Evolutionary conservation across 1,140 invertebrate genomes (phyloP).

Genomic region (Anoplolepis gracilipes): DNA sequence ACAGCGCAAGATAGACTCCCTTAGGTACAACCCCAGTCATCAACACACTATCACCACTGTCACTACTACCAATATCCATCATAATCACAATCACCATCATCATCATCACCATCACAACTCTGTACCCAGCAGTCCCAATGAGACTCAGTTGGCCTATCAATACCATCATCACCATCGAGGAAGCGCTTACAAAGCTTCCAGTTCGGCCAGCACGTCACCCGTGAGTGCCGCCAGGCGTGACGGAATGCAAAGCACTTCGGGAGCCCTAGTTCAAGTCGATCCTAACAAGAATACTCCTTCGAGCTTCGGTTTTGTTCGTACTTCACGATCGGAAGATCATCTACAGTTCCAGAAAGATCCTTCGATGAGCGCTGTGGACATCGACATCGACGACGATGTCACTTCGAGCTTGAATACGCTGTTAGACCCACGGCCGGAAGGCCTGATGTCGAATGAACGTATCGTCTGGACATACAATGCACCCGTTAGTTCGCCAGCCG

Average conservation of each 20-base stretch:
- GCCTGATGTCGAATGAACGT: slow-evolving; percentile 87
- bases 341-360: slow-evolving; percentile 92
- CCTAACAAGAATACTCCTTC: slow-evolving; percentile 59
- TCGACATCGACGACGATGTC: slow-evolving; percentile 96
- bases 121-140: slow-evolving; percentile 93
- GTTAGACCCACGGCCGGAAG: slow-evolving; percentile 92
- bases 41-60: slow-evolving; percentile 75
- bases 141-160: slow-evolving; percentile 85
- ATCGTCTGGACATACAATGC: slow-evolving; percentile 97
- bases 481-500: slow-evolving; percentile 87
- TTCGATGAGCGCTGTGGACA: slow-evolving; percentile 92
- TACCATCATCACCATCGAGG: slow-evolving; percentile 76
- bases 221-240: slow-evolving; percentile 85
- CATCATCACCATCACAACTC: slow-evolving; percentile 88
- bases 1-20: slow-evolving; percentile 88
- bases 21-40: slow-evolving; percentile 86
- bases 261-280: slow-evolving; percentile 56
- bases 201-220: slow-evolving; percentile 87
- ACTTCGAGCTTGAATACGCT: slow-evolving; percentile 96
- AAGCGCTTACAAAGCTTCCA: slow-evolving; percentile 84
- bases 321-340: slow-evolving; percentile 94
- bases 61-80: slow-evolving; percentile 85
- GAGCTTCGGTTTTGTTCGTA: slow-evolving; percentile 88
- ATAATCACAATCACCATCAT: slow-evolving; percentile 83
- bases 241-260: slow-evolving; percentile 71